phyloP scores from a whole-genome alignment of 1,140 invertebrate genomes.

The Scaptomyza montana region DNA sequence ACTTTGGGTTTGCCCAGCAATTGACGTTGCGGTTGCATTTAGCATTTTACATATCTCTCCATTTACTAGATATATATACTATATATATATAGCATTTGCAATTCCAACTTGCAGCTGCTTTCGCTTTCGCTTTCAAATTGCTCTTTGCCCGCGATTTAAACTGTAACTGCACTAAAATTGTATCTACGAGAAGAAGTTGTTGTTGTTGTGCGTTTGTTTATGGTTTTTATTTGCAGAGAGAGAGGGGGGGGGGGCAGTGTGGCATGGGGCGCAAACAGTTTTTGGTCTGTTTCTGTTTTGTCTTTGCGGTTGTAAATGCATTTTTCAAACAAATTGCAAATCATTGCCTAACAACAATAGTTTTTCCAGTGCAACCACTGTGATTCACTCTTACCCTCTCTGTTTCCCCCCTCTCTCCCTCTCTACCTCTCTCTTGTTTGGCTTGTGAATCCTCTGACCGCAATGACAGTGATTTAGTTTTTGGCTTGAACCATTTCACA shows the following conservation, averaged over 20 bases:
- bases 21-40: constrained; percentile 75
- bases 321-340: constrained; percentile 82
- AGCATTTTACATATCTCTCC: constrained; percentile 44
- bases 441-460: constrained; percentile 64
- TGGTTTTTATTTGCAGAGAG: constrained; percentile 26
- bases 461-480: constrained; percentile 81
- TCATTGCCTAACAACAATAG: constrained; percentile 82
- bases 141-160: constrained; percentile 2
- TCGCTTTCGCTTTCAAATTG: not conserved
- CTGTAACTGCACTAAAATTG: no score
- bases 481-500: constrained; percentile 58
- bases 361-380: constrained; percentile 40
- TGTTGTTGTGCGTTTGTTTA: constrained; percentile 64
- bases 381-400: constrained; percentile 42
- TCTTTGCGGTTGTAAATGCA: constrained; percentile 77
- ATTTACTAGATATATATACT: constrained; percentile 3
- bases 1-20: constrained; percentile 68
- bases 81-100: not conserved
- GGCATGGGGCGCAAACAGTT: constrained; percentile 9
- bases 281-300: constrained; percentile 56
- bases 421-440: constrained; percentile 26
- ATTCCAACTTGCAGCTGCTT: not conserved
- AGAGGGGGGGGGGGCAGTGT: not conserved
- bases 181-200: constrained; percentile 14
- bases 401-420: not conserved